Conservation (phyloP, 2,113 vertebrate genomes). For the Mesitornis unicolor region DNA sequence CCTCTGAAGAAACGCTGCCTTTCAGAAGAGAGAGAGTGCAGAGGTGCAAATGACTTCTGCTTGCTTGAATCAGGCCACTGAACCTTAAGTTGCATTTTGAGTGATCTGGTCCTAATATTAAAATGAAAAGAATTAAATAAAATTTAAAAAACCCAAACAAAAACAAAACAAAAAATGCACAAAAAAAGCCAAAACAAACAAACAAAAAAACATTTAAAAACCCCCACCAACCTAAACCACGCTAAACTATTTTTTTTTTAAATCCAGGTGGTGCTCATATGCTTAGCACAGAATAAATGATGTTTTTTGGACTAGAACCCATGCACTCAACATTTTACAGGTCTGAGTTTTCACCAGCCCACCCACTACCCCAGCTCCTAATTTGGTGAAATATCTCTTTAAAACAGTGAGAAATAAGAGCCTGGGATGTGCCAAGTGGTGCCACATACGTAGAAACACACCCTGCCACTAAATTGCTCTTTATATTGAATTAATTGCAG, state of each 20-base stretch:
- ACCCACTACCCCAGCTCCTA: too few species aligned
- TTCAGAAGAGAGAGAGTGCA: not conserved
- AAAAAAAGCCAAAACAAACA: not conserved
- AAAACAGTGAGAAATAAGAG: not conserved
- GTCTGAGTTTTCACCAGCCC: not conserved
- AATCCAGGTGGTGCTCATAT: not conserved
- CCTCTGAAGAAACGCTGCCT: not conserved
- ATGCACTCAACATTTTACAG: not conserved
- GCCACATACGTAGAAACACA: not conserved
- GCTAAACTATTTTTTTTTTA: not conserved
- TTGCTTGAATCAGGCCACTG: not conserved
- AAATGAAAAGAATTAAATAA: not conserved
- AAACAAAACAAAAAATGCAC: too few species aligned
- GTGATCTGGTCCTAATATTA: not conserved
- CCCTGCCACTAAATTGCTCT: not conserved
- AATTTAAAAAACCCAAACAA: not conserved
- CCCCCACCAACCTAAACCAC: not conserved
- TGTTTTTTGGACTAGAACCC: not conserved
- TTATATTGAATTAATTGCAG: not conserved
- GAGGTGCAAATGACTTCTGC: not conserved
- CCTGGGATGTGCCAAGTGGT: not conserved
- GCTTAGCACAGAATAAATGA: not conserved
- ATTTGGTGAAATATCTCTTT: not conserved
- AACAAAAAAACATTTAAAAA: not conserved
- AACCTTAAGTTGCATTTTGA: not conserved